Base-by-base conservation (phyloP, 1,140 invertebrate genomes). In the Drosophila kikkawai region DNA sequence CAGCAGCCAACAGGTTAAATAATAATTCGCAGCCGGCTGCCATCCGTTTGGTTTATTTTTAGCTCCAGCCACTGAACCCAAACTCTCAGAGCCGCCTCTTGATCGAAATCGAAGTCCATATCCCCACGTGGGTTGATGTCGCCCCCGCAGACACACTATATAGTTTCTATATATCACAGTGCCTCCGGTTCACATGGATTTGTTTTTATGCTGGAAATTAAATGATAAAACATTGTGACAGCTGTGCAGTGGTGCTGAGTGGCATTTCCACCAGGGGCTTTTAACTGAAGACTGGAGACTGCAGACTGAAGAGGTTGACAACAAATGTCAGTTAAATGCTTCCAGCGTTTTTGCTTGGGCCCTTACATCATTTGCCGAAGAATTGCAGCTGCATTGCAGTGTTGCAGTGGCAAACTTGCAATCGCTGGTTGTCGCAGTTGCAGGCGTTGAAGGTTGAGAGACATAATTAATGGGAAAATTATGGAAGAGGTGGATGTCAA, bases 221-320 rank as follows among this genome's bases (percentile, higher is more conserved):
- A 90, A 90, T 90, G 87, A 85, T 88, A 88, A 88, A 88, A 91
- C 85, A 85, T 88, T 88, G 81, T 88, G 85, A 90, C 85, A 88
- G 86, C 85, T 85, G 80, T 71, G 83, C 84, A 70, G 79, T 79
- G 64, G 7, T 45, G 75, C 77, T 65, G 73, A 83, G 80, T 88
- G 84, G 73, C 80, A 86, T 88, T 87, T 88, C 78, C 69, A 77
- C 44, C 58, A 32, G 45, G 15, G 67, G 39, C 64, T 53, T 55
- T 55, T n/a, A 55, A 22, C 53, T 19, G 4, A 50, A 32, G 48
- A 32, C 55, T 47, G 45, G 7, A 37, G 53, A 47, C 34, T 22
- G 36, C 1, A 39, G 50, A 39, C 77, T 61, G 64, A 57, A 70
- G 76, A 80, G 80, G 80, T 65, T 80, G 80, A 75, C 79, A 87